These are phyloP conservation scores for Seira sanloemensis DNA, from an alignment of 2,888 invertebrate species.

Conservation along the genomic window DNA sequence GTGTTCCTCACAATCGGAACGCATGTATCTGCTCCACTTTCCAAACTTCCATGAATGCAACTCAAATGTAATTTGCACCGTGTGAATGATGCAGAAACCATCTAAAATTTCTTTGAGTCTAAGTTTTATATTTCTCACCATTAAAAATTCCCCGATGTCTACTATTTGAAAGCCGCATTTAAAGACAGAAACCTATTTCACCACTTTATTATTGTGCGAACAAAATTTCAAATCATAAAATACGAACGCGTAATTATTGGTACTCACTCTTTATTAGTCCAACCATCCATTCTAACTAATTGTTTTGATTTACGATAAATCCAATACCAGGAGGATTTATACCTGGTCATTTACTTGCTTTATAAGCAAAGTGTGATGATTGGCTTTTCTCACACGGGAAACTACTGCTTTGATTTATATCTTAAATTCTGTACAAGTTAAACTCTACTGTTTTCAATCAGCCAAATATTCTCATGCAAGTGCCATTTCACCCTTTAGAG, in stretches of 20 bases:
- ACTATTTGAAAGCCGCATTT: too few relatives aligned
- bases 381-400: background rate
- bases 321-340: background rate
- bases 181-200: too few relatives aligned
- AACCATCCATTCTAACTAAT: background rate
- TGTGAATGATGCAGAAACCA: background rate
- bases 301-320: background rate
- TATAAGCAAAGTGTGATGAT: background rate
- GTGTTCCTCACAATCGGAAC: too few relatives aligned
- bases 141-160: too few relatives aligned
- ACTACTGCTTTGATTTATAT: background rate
- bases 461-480: background rate
- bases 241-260: too few relatives aligned
- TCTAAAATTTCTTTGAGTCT: too few relatives aligned
- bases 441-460: background rate
- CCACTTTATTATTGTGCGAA: too few relatives aligned
- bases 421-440: background rate
- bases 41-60: slow-evolving; percentile 2
- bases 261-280: too few relatives aligned
- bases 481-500: background rate
- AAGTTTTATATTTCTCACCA: too few relatives aligned
- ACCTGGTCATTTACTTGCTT: background rate
- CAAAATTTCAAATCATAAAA: too few relatives aligned
- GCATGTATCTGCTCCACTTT: slow-evolving; percentile 8
- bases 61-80: background rate